Conservation (phyloP, 2,888 invertebrate species). For the Leucania comma region DNA sequence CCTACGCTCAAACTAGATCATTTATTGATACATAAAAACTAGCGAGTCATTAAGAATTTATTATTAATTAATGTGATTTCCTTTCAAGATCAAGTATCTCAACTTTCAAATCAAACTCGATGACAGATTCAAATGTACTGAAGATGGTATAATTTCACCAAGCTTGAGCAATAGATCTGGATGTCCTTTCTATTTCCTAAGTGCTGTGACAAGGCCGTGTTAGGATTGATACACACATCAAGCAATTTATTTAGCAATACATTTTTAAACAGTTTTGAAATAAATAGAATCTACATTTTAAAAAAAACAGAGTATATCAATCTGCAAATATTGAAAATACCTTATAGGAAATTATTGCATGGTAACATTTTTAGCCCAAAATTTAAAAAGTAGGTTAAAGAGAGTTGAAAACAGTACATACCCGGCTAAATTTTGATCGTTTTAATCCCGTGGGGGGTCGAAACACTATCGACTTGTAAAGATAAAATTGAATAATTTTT, state of each 20-base stretch:
- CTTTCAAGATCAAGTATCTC: slow-evolving; percentile 22
- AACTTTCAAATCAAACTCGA: slow-evolving; percentile 48
- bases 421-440: too few relatives aligned
- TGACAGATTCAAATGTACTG: slow-evolving; percentile 40
- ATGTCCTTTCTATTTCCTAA: slow-evolving; percentile 53
- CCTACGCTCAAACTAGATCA: slow-evolving; percentile 9
- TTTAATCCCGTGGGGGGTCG: too few relatives aligned
- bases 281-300: too few relatives aligned
- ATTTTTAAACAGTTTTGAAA: too few relatives aligned
- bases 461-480: too few relatives aligned
- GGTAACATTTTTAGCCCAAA: too few relatives aligned
- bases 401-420: too few relatives aligned
- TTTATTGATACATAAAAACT: slow-evolving; percentile 12
- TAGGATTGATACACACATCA: slow-evolving; percentile 17
- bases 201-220: slow-evolving; percentile 12
- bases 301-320: not conserved
- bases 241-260: not conserved
- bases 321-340: not conserved
- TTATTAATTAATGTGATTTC: slow-evolving; percentile 36
- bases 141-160: slow-evolving; percentile 52
- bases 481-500: too few relatives aligned
- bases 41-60: not conserved
- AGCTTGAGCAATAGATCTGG: slow-evolving; percentile 15
- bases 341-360: too few relatives aligned
- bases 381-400: too few relatives aligned